A percentile compares a stretch with the other conserved stretches of the same genome.
Conservation (phyloP, 2,113 vertebrate genomes). For the Nyctibius bracteatus region DNA sequence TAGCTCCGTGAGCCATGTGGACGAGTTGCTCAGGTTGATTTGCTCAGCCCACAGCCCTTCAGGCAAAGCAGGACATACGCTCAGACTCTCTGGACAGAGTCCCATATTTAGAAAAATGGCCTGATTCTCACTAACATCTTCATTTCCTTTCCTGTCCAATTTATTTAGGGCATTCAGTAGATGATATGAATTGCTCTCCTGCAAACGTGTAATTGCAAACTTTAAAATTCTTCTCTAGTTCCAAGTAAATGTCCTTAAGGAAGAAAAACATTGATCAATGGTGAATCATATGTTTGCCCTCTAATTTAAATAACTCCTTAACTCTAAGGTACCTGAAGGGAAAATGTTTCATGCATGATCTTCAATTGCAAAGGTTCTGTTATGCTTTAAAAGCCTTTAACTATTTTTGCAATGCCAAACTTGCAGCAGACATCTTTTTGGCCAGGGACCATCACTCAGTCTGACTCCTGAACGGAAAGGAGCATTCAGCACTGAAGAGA, state of each 20-base stretch:
- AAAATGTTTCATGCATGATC: conserved; percentile 22
- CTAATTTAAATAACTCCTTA: not conserved
- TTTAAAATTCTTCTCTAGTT: conserved; percentile 1
- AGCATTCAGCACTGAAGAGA: not conserved
- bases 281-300: not conserved
- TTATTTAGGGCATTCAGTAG: not conserved
- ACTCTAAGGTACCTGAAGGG: not conserved
- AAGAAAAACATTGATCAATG: conserved; percentile 4
- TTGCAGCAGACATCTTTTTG: not conserved
- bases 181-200: not conserved
- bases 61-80: not conserved
- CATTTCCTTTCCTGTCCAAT: conserved; percentile 16
- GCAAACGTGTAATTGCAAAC: conserved; percentile 4
- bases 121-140: conserved; percentile 13
- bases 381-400: not conserved
- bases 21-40: not conserved
- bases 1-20: not conserved
- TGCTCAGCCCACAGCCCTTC: not conserved
- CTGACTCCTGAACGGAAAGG: not conserved
- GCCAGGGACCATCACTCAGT: not conserved
- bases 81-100: not conserved
- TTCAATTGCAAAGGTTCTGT: not conserved
- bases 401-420: not conserved
- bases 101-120: not conserved
- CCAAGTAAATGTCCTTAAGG: conserved; percentile 1